Evolutionary conservation across 2,113 vertebrate species (phyloP).

Genomic region (Stigmatopora nigra): DNA sequence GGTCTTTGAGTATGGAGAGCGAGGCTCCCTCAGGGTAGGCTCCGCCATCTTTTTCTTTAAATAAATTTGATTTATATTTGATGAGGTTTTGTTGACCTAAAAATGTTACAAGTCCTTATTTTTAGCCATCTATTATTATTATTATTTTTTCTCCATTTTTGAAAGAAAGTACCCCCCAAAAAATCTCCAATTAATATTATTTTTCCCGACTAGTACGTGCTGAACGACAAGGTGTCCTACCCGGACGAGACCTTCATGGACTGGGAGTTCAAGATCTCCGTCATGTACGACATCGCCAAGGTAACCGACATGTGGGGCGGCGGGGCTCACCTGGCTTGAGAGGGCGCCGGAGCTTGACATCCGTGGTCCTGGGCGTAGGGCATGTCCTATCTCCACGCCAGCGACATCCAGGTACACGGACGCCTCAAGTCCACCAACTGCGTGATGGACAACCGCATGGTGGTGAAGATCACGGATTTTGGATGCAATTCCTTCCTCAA

Average conservation of each 20-base stretch:
- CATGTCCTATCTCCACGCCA: conserved; percentile 95
- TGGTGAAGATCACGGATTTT: conserved; percentile 97
- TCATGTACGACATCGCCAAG: conserved; percentile 97
- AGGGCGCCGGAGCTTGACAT: conserved; percentile 10
- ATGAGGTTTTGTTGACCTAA: too few species aligned
- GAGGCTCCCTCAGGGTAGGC: conserved; percentile 84
- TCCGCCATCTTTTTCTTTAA: background rate
- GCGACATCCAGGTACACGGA: conserved; percentile 88
- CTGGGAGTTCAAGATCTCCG: conserved; percentile 96
- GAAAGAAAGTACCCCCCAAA: too few species aligned
- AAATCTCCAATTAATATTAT: background rate
- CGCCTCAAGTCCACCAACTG: conserved; percentile 96
- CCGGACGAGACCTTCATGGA: conserved; percentile 97
- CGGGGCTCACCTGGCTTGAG: background rate
- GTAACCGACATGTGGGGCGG: conserved; percentile 58
- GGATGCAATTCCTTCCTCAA: conserved; percentile 85
- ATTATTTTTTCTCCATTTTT: too few species aligned
- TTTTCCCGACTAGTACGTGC: conserved; percentile 75
- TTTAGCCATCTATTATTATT: too few species aligned
- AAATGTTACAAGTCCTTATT: too few species aligned
- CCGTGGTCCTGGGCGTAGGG: conserved; percentile 65
- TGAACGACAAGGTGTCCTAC: conserved; percentile 91
- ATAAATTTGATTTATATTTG: too few species aligned
- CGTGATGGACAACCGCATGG: conserved; percentile 94
- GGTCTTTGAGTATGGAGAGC: conserved; percentile 89